Conservation (phyloP, 2,797 vertebrate species). For the Euthynnus affinis region DNA sequence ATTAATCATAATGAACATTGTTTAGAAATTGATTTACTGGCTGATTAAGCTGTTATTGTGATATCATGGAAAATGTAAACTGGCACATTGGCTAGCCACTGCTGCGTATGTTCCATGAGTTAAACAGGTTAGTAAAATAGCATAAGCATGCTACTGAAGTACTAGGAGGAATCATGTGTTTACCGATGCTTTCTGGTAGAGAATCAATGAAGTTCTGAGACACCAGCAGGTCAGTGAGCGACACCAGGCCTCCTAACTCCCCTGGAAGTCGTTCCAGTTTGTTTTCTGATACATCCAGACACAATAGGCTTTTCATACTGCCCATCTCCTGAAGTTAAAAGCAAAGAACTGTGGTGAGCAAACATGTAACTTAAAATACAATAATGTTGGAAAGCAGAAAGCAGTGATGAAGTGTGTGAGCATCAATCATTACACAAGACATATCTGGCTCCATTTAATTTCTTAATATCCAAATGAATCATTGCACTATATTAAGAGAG, state of each 20-base stretch:
- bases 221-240: constrained; percentile 94
- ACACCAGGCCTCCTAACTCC: constrained; percentile 91
- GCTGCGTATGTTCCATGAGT: neutral
- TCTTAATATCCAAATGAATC: constrained; percentile 2
- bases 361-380: neutral
- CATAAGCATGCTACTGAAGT: neutral
- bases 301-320: constrained; percentile 93
- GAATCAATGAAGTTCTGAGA: constrained; percentile 95
- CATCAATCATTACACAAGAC: neutral
- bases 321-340: constrained; percentile 90
- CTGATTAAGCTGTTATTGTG: neutral
- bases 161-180: constrained; percentile 38
- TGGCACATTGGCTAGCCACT: neutral
- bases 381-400: too few species aligned
- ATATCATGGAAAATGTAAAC: neutral
- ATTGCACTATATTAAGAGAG: neutral
- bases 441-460: too few species aligned
- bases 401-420: neutral
- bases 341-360: constrained; percentile 20
- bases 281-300: constrained; percentile 98
- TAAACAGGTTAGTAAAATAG: neutral
- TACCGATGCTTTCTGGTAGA: constrained; percentile 95
- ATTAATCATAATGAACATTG: neutral
- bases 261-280: constrained; percentile 95
- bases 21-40: neutral